Base-by-base conservation (phyloP, 2,888 invertebrate genomes). In the Megamerina dolium region DNA sequence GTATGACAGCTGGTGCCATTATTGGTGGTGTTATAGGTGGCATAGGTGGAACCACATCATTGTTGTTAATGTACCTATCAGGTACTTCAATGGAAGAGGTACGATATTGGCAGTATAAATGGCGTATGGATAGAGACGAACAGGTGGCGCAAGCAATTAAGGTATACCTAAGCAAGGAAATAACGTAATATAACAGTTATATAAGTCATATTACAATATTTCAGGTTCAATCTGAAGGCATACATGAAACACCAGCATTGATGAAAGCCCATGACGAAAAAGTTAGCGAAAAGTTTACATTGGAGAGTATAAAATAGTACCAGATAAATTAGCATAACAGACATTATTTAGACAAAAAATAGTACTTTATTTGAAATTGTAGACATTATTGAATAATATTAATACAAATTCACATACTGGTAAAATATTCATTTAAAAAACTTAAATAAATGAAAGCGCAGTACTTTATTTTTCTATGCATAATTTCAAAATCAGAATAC, bases 41-140 rank as follows among this genome's bases (percentile, higher is more conserved):
- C 1, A 29, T 81, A 2, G 81, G 76, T 35, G 87, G 86, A 2
- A 48, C 64, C 3, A 37, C 70, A 0, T 78, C 83, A 3, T 45
- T 80, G 41, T 63, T 72, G 3, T 10, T 83, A 13, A 63, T 85
- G 26, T 76, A 76, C 57, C 12, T 77, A 1, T 71, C 77, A 10
- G 85, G 85, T 20, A 60, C 76, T 1, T 69, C 77, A 2, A 82
- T 85, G 78, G 75, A 79, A 30, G 81, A 85, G 44, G 72, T 83
- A 12, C 74, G 80, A 47, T 74, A 74, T 57, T 78, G 78, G 68
- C 77, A 82, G 55, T 74, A 76, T 52, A 74, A 73, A 56, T 74
- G 74, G 73, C 68, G 72, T 38, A 30, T 63, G 6, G 46, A 60
- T 2, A 62, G 75, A 34, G 63, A 68, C n/a, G 61, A 67, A 46